A percentile compares a stretch with the other conserved stretches of the same genome.
Evolutionary conservation across 2,888 invertebrate species (phyloP).

Genomic region (Pammene fasciana): DNA sequence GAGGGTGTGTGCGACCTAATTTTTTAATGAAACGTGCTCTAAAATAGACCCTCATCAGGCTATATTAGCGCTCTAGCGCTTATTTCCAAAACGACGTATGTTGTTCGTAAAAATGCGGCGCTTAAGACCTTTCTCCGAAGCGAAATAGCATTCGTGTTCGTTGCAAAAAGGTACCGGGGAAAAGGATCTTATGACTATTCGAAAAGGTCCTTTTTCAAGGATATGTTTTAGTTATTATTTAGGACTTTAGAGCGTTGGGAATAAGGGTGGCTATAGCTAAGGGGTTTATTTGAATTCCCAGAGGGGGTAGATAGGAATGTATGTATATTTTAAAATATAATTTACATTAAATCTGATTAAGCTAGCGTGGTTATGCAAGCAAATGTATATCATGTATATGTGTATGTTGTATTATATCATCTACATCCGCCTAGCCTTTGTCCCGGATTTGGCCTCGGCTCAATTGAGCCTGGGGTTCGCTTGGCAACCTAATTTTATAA

Average conservation of each 20-base stretch:
- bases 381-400: no score
- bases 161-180: neutral
- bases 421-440: no score
- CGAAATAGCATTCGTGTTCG: neutral
- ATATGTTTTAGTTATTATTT: neutral
- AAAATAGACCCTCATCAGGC: slow-evolving; percentile 27
- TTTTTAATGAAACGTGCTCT: slow-evolving; percentile 38
- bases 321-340: neutral
- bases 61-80: slow-evolving; percentile 9
- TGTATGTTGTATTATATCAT: no score
- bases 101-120: neutral
- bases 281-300: neutral
- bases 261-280: neutral
- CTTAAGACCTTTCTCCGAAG: neutral
- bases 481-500: no score
- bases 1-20: slow-evolving; percentile 33
- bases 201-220: no score
- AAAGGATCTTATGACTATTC: no score
- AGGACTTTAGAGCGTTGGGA: neutral
- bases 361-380: neutral
- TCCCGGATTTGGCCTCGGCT: no score
- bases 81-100: neutral
- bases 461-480: no score
- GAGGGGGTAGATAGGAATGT: neutral
- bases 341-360: neutral